Evolutionary conservation across 2,113 vertebrate species (phyloP), one percentile per base, ranked within the genome.

Genomic region (Lagenorhynchus albirostris): DNA sequence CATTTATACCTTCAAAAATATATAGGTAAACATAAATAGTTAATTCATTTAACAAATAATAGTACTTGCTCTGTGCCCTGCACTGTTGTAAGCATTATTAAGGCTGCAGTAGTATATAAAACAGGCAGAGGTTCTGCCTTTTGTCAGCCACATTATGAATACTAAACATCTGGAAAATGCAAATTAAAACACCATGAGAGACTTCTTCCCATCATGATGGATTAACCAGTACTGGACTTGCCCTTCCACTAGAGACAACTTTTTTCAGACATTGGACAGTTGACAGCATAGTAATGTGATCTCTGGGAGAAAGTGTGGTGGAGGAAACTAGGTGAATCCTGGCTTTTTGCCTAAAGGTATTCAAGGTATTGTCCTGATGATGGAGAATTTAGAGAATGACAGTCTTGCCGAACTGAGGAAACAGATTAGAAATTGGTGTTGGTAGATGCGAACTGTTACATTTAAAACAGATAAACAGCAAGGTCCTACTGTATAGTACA

Each of bases 81-180:
- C 41, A 58, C 26, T 31, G 13, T 79, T 55, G 31, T 11, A 95
- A n/a, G 21, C 18, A 80, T 18, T 36, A 53, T 38, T 94, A 89
- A 93, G 62, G 44, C 74, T 90, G 68, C 6, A 77, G n/a, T 63
- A 81, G 11, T 60, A 67, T 91, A 10, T 82, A 77, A 94, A 44
- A 89, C 53, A 83, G 29, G 26, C 36, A 50, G 77, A 47, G 38
- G 38, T 38, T 80, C 60, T 91, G 65, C 65, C 62, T 94, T 89
- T 96, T 53, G n/a, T 91, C 29, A 92, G 93, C 82, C 6, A 89
- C 26, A 53, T 53, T 70, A 29, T 94, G 79, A 92, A 88, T 89
- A 95, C 60, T 93, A 63, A 96, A 93, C 82, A 88, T 67, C 84
- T 80, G 79, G 80, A 85, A 91, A 89, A 74, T 84, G 36, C 53